Evolutionary conservation across 2,888 invertebrate species (phyloP), one percentile per base, ranked within the genome.

Genomic region (Blastobasis adustella): DNA sequence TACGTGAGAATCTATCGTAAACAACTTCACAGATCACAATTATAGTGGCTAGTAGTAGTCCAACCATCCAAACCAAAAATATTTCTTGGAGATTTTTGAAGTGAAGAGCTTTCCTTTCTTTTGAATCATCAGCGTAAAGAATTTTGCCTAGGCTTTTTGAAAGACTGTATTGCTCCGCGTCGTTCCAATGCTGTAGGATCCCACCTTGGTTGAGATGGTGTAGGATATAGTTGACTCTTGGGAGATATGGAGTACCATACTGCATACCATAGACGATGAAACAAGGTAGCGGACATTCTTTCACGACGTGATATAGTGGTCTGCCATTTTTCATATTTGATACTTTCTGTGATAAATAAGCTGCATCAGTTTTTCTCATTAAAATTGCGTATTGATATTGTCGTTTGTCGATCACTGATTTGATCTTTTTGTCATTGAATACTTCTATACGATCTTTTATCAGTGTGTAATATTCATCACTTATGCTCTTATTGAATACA

Each of bases 231-330:
- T 90, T 79, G 5, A 91, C 48, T 50, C 78, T 81, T 6, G 76
- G 79, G 47, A 90, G 66, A 63, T 90, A 91, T 0, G 91, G 91
- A 39, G 91, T 91, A 1, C 91, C 91, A 57, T 90, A 90, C n/a
- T 86, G 82, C 7, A 90, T 71, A 0, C 90, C 89, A 54, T 90
- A 91, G 0, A 90, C 90, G 0, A 90, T 83, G 10, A 83, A 82
- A 63, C 90, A 90, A 0, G 91, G 91, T 0, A 91, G 79, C 9
- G 91, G 89, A 59, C 91, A 91, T 38, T 88, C 83, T 6, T 63
- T 58, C 64, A 90, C 83, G 0, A 82, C 71, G 58, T 90, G 89
- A 55, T 78, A 91, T 0, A 90, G 43, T 0, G 89, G 85, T 43
- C 83, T 79, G 0, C 90, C 90, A 39, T 77, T 61, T 9, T 61